Conservation (phyloP, 37 sponge, comb jelly and placozoan genomes). For the Diacarnus erythraeanus region DNA sequence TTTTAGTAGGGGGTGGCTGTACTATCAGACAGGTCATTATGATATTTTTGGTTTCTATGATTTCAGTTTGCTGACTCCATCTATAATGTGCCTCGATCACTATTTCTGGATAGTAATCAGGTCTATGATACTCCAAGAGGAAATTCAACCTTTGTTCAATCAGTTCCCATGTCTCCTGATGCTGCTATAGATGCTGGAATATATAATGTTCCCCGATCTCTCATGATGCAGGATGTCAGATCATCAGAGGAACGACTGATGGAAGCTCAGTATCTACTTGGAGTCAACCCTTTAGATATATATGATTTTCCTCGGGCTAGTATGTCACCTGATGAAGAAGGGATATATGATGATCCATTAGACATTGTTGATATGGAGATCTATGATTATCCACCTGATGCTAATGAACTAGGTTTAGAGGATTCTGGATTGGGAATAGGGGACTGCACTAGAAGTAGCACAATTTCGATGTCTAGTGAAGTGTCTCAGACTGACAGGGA, state of each 20-base stretch:
- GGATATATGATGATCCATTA: slow-evolving; percentile 60
- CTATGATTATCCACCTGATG: slow-evolving; percentile 84
- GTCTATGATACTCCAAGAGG: slow-evolving; percentile 6
- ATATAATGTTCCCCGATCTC: slow-evolving; percentile 43
- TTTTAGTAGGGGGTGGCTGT: too few relatives aligned
- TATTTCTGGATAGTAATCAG: not conserved
- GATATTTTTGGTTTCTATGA: not conserved
- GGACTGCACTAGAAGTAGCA: slow-evolving; percentile 31
- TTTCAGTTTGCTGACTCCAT: slow-evolving; percentile 22
- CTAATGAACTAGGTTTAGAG: slow-evolving; percentile 11
- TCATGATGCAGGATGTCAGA: not conserved
- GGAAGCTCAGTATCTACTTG: not conserved
- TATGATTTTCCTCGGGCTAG: slow-evolving; percentile 52
- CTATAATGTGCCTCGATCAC: slow-evolving; percentile 44
- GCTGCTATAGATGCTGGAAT: slow-evolving; percentile 39
- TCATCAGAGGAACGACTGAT: too few relatives aligned
- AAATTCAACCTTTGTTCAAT: not conserved
- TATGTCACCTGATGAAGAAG: slow-evolving; percentile 47
- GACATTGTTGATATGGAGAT: slow-evolving; percentile 57
- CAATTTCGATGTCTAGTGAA: slow-evolving; percentile 24
- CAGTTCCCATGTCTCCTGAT: slow-evolving; percentile 10
- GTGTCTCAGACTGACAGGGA: not conserved
- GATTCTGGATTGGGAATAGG: not conserved
- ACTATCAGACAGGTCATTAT: too few relatives aligned
- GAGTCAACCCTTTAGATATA: slow-evolving; percentile 32